These are phyloP conservation scores for Mellivora capensis DNA, from an alignment of 2,113 vertebrate genomes.

Conservation along the genomic window DNA sequence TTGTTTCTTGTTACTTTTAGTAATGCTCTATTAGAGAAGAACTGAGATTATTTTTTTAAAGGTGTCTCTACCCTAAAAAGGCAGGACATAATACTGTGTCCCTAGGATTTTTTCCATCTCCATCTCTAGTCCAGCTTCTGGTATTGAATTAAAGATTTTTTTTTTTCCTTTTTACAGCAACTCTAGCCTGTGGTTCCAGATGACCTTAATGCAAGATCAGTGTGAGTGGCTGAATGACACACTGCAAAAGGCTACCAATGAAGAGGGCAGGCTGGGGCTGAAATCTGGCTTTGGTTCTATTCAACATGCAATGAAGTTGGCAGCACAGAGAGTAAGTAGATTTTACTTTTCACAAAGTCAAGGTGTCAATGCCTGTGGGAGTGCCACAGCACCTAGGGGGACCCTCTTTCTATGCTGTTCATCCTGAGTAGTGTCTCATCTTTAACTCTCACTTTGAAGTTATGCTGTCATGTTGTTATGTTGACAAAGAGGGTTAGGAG, in stretches of 20 bases:
- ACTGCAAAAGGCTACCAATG: background rate
- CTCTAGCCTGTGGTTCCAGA: background rate
- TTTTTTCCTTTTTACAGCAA: background rate
- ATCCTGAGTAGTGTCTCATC: background rate
- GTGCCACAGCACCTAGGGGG: background rate
- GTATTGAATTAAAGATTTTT: background rate
- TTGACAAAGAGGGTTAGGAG: background rate
- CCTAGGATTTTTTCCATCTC: background rate
- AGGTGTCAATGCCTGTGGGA: background rate
- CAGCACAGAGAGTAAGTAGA: rapidly evolving
- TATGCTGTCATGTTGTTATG: background rate
- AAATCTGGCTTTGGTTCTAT: background rate
- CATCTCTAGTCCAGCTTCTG: background rate
- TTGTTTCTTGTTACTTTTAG: background rate
- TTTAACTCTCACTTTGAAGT: background rate
- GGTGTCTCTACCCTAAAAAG: background rate
- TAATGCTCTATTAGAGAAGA: background rate
- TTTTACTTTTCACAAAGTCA: background rate
- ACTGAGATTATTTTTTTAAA: background rate
- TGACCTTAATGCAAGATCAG: background rate
- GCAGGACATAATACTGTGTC: background rate
- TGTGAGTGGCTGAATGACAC: background rate
- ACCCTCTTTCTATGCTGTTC: background rate
- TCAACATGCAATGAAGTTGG: background rate
- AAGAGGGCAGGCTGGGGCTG: background rate